A percentile compares a stretch with the other conserved stretches of the same genome.
phyloP scores from a whole-genome alignment of 2,888 invertebrate species.

The Agriopis aurantiaria region DNA sequence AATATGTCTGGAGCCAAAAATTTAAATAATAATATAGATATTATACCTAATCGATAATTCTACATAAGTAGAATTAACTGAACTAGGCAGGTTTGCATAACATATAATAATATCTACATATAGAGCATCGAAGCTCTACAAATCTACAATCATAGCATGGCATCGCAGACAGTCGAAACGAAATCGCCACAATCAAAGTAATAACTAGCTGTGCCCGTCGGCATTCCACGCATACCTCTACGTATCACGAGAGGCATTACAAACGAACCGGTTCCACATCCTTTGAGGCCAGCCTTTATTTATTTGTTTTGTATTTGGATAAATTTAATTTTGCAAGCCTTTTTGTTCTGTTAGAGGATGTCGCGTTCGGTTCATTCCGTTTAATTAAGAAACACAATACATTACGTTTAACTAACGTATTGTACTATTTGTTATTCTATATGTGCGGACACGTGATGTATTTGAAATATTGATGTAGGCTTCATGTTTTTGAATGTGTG shows the following conservation, averaged over 20 bases:
- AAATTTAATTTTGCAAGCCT: slow-evolving; percentile 42
- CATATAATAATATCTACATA: neutral
- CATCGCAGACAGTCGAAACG: slow-evolving; percentile 39
- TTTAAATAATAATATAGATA: no score
- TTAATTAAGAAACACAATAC: slow-evolving; percentile 17
- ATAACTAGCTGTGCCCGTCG: slow-evolving; percentile 51
- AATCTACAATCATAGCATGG: slow-evolving; percentile 27
- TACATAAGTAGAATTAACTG: no score
- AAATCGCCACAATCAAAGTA: slow-evolving; percentile 25
- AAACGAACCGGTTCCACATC: slow-evolving; percentile 70
- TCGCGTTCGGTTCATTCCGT: slow-evolving; percentile 20
- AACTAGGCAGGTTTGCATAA: no score
- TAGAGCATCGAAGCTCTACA: neutral
- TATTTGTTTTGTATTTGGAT: slow-evolving; percentile 55
- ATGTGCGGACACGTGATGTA: neutral
- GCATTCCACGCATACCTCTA: slow-evolving; percentile 60
- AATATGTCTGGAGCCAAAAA: no score
- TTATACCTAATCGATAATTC: no score
- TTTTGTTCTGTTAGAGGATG: slow-evolving; percentile 28
- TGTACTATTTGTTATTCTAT: neutral
- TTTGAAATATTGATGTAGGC: neutral
- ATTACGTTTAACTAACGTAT: neutral
- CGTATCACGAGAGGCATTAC: slow-evolving; percentile 55
- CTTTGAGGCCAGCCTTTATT: slow-evolving; percentile 61
- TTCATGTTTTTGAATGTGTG: neutral